Evolutionary conservation across 2,888 invertebrate genomes (phyloP), one percentile per base, ranked within the genome.

Genomic region (Oxyteleia sp.): DNA sequence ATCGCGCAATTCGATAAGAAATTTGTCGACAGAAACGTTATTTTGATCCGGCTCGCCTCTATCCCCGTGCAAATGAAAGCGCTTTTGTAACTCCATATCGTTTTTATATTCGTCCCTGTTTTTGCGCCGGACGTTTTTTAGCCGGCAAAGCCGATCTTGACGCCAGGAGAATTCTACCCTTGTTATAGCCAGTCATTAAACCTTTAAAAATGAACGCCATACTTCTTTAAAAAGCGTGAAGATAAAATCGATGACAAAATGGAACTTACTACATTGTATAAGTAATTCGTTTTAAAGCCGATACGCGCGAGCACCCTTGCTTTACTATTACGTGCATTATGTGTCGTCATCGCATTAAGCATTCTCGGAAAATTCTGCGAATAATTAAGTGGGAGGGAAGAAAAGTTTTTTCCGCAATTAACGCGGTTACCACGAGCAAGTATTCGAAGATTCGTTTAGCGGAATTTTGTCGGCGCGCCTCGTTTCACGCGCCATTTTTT

Each of bases 191-290:
- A 74, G 55, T 64, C 64, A 63, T 74, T 74, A 74, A 45, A 64
- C 43, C 47, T 64, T 38, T 55, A 75, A 64, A 75, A 57, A 45
- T 57, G 75, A 57, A 64, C 75, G 66, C 49, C 47, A 49, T 13
- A 35, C 57, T 75, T 38, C 75, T 75, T 57, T 64, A 75, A 75
- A 75, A 57, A 57, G 57, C 41, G 15, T 10, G 7, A 20, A 55
- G 55, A 74, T 64, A 75, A 76, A 76, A 76, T 76, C 76, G 43
- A 66, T 68, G 76, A 68, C 51, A 76, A 76, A 76, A 59, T 23
- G 59, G 59, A 76, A 68, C 66, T 66, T 66, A 75, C 57, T 66
- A 66, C 51, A 76, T 32, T 29, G 57, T 29, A 5, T 26, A 26
- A 26, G 26, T 26, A 26, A 26, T 26, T 2, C 26, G 5, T 4